These are phyloP conservation scores for Rhinoderma darwinii DNA, from an alignment of 2,113 vertebrate species.

Conservation along the genomic window DNA sequence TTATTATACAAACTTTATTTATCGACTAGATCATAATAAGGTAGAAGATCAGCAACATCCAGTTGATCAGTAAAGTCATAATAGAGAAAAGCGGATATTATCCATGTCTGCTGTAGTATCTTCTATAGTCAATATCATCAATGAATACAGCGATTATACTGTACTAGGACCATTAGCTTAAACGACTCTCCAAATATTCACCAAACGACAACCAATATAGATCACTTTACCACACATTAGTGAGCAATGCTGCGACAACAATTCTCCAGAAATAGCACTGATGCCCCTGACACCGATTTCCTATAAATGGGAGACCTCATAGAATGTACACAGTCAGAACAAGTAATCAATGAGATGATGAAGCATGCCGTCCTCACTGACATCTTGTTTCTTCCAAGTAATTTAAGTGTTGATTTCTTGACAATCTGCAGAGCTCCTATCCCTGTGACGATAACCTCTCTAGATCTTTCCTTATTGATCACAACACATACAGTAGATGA, in stretches of 20 bases:
- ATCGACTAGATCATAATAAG: too few relatives aligned
- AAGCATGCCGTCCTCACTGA: slow-evolving; percentile 39
- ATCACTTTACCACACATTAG: slow-evolving; percentile 8
- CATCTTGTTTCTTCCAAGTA: slow-evolving; percentile 51
- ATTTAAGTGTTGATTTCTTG: slow-evolving; percentile 60
- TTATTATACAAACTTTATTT: too few relatives aligned
- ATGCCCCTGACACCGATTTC: slow-evolving; percentile 9
- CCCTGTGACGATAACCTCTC: slow-evolving; percentile 52
- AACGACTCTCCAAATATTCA: not conserved
- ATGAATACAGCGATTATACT: not conserved
- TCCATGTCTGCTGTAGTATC: not conserved
- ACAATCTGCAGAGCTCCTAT: slow-evolving; percentile 48
- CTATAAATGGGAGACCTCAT: slow-evolving; percentile 36
- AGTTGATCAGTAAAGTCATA: too few relatives aligned
- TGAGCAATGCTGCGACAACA: not conserved
- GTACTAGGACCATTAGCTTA: not conserved
- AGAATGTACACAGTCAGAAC: slow-evolving; percentile 13
- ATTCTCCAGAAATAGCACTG: slow-evolving; percentile 9
- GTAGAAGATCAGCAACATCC: too few relatives aligned
- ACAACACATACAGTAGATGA: slow-evolving; percentile 37
- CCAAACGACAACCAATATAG: slow-evolving; percentile 1
- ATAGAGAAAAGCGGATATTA: too few relatives aligned
- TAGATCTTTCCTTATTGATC: slow-evolving; percentile 54
- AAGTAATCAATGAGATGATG: slow-evolving; percentile 52
- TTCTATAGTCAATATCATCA: not conserved